Evolutionary conservation across 64 coral and sea anemone species (phyloP).

Genomic region (Pocillopora damicornis): DNA sequence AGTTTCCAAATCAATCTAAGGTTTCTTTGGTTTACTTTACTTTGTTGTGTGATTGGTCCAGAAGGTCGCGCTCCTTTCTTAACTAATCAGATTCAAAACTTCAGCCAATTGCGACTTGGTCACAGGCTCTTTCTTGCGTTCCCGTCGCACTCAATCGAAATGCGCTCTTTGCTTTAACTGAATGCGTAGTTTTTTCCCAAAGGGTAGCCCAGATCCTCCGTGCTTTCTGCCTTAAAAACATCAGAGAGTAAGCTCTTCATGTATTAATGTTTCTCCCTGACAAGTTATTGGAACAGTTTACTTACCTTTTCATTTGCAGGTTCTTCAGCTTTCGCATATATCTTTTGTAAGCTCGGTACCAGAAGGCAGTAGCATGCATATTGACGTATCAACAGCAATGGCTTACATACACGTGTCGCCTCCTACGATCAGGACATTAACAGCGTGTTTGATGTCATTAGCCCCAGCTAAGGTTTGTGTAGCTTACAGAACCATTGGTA

Average conservation of each 20-base stretch:
- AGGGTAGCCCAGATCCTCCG: no score
- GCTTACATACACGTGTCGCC: slow-evolving; percentile 84
- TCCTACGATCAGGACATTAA: slow-evolving; percentile 68
- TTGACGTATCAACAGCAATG: slow-evolving; percentile 77
- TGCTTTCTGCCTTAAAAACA: no score
- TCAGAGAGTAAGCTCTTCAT: no score
- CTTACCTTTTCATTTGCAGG: slow-evolving; percentile 31
- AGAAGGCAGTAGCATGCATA: slow-evolving; percentile 70
- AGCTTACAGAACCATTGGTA: no score
- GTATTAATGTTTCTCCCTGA: not conserved
- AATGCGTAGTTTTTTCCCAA: not conserved
- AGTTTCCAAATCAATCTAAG: no score
- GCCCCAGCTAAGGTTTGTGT: slow-evolving; percentile 41
- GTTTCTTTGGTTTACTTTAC: no score
- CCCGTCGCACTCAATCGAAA: no score
- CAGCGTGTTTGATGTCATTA: slow-evolving; percentile 72
- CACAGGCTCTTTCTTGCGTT: not conserved
- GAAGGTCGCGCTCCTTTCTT: no score
- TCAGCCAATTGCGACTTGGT: no score
- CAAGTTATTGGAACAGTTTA: not conserved
- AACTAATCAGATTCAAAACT: no score
- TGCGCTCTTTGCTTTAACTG: no score
- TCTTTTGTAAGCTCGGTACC: slow-evolving; percentile 68
- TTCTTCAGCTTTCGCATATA: slow-evolving; percentile 75
- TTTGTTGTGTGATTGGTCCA: no score